Evolutionary conservation across 2,797 vertebrate genomes (phyloP).

Genomic region (Salmo trutta): DNA sequence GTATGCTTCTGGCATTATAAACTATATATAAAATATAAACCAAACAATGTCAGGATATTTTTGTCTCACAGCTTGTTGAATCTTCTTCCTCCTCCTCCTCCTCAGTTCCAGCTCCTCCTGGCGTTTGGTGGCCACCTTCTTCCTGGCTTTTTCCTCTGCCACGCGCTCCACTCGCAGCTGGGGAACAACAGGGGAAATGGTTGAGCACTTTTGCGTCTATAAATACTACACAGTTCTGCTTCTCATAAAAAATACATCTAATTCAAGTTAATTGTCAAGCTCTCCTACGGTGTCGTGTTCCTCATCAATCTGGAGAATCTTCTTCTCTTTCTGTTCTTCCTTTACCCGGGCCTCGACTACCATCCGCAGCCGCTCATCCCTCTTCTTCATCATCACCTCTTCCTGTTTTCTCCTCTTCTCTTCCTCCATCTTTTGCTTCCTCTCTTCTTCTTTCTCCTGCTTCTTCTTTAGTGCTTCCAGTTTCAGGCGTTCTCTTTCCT

Average conservation of each 20-base stretch:
- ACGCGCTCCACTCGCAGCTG: constrained; percentile 79
- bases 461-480: constrained; percentile 90
- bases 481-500: constrained; percentile 87
- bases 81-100: constrained; percentile 73
- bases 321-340: constrained; percentile 87
- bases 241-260: not conserved
- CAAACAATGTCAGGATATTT: not conserved
- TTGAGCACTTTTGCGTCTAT: too few relatives aligned
- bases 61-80: constrained; percentile 65
- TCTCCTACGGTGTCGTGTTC: constrained; percentile 80
- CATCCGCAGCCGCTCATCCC: constrained; percentile 87
- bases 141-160: constrained; percentile 78
- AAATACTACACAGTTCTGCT: too few relatives aligned
- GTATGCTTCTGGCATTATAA: too few relatives aligned
- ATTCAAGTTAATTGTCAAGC: too few relatives aligned
- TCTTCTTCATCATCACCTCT: constrained; percentile 87
- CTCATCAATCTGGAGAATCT: constrained; percentile 85
- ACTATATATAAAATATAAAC: too few relatives aligned
- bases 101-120: constrained; percentile 79
- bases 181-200: not conserved
- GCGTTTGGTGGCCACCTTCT: constrained; percentile 69
- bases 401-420: constrained; percentile 87
- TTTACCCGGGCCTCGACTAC: constrained; percentile 88
- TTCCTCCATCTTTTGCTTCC: constrained; percentile 90
- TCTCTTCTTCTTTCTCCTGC: constrained; percentile 89